These are phyloP conservation scores for Perca schrenkii DNA, from an alignment of 2,113 vertebrate species.

Conservation along the genomic window DNA sequence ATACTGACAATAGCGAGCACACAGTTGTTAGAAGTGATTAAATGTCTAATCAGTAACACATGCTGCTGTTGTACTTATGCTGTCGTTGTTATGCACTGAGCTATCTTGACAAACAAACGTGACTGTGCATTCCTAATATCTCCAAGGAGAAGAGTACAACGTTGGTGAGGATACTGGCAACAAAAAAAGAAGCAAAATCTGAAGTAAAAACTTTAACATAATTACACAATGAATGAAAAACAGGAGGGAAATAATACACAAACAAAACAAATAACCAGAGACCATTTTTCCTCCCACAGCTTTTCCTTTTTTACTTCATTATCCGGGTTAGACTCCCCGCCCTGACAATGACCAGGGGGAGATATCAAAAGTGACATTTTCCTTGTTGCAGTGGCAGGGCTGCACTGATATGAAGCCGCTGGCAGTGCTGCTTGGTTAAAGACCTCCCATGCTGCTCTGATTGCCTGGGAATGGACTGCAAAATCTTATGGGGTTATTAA, in stretches of 20 bases:
- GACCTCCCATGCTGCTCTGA: constrained; percentile 67
- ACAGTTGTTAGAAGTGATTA: constrained; percentile 58
- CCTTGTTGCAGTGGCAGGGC: constrained; percentile 63
- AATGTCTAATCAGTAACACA: constrained; percentile 59
- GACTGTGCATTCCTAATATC: constrained; percentile 39
- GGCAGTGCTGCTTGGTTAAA: constrained; percentile 59
- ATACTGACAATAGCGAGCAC: constrained; percentile 34
- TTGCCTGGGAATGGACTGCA: constrained; percentile 59
- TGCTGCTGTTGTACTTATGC: constrained; percentile 50
- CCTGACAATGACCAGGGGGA: constrained; percentile 66
- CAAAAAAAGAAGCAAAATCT: not conserved
- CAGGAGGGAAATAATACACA: constrained; percentile 27
- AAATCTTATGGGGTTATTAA: constrained; percentile 63
- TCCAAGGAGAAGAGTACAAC: constrained; percentile 9
- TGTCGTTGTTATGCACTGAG: constrained; percentile 59
- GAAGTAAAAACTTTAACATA: constrained; percentile 18
- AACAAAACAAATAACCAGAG: constrained; percentile 33
- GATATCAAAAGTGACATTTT: constrained; percentile 77
- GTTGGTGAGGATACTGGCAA: not conserved
- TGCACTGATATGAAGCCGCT: constrained; percentile 66
- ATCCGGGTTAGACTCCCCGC: constrained; percentile 64
- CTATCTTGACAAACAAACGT: constrained; percentile 50
- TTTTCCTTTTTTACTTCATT: constrained; percentile 72
- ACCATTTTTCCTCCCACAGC: constrained; percentile 58
- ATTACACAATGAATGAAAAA: constrained; percentile 30